Evolutionary conservation across 2,888 invertebrate genomes (phyloP).

Genomic region (Perizoma flavofasciatum): DNA sequence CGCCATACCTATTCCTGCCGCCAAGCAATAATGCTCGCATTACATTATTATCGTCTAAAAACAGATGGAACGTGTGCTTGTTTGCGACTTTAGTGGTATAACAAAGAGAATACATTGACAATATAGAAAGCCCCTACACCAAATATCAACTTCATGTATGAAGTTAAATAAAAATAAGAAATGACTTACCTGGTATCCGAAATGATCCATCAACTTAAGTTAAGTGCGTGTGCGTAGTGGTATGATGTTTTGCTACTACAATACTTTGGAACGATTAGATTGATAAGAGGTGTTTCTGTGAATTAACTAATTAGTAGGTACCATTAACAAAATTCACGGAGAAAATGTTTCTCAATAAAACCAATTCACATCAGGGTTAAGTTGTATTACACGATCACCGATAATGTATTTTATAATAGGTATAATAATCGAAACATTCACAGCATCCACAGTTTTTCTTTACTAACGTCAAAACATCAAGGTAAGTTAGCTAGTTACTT

Average conservation of each 20-base stretch:
- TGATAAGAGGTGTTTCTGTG: constrained; percentile 25
- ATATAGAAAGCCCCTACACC: no score
- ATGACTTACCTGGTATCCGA: constrained; percentile 22
- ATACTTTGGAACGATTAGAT: constrained; percentile 24
- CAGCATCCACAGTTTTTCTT: constrained; percentile 44
- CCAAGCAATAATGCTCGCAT: no score
- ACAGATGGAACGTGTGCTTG: no score
- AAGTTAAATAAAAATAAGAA: neutral
- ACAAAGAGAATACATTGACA: no score
- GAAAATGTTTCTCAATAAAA: constrained; percentile 47
- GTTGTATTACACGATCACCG: constrained; percentile 73
- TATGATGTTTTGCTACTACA: constrained; percentile 26
- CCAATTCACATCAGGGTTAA: constrained; percentile 57
- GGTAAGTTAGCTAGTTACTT: constrained; percentile 11
- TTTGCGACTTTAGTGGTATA: no score
- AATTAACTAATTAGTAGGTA: constrained; percentile 16
- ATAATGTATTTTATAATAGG: constrained; percentile 48
- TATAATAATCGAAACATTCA: constrained; percentile 36
- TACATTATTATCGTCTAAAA: no score
- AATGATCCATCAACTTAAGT: constrained; percentile 19
- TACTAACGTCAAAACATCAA: constrained; percentile 5
- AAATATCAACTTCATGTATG: no score
- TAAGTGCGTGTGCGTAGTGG: constrained; percentile 26
- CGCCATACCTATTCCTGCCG: no score
- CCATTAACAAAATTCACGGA: constrained; percentile 8